phyloP scores from a whole-genome alignment of 2,888 invertebrate genomes.

The Noctua comes region DNA sequence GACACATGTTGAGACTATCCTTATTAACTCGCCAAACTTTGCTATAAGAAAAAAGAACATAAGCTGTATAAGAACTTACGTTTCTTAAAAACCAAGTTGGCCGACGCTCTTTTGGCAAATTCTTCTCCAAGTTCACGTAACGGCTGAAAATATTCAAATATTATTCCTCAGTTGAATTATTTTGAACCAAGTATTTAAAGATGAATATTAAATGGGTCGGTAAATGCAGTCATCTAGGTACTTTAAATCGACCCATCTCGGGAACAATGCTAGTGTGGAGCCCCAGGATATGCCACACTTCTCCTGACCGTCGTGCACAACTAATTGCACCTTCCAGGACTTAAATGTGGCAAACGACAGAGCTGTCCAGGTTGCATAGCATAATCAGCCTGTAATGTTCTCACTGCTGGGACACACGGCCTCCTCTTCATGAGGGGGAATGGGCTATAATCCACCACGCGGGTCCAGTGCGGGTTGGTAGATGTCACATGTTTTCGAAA shows the following conservation, averaged over 20 bases:
- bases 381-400: too few relatives aligned
- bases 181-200: background rate
- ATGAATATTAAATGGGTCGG: background rate
- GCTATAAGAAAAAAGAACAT: background rate
- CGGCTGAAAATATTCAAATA: constrained; percentile 73
- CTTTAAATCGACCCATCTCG: background rate
- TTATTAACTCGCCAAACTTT: background rate
- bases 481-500: too few relatives aligned
- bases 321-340: background rate
- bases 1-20: background rate
- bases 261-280: background rate
- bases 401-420: too few relatives aligned
- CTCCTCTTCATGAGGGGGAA: too few relatives aligned
- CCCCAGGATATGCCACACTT: background rate
- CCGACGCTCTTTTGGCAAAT: constrained; percentile 75
- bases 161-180: background rate
- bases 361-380: background rate
- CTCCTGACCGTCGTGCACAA: background rate
- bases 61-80: constrained; percentile 71
- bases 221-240: background rate
- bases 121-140: constrained; percentile 77
- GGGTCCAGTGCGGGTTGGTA: too few relatives aligned
- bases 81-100: constrained; percentile 82
- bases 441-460: too few relatives aligned
- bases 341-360: background rate